Conservation (phyloP, 2,113 vertebrate species). For the Triplophysa dalaica region DNA sequence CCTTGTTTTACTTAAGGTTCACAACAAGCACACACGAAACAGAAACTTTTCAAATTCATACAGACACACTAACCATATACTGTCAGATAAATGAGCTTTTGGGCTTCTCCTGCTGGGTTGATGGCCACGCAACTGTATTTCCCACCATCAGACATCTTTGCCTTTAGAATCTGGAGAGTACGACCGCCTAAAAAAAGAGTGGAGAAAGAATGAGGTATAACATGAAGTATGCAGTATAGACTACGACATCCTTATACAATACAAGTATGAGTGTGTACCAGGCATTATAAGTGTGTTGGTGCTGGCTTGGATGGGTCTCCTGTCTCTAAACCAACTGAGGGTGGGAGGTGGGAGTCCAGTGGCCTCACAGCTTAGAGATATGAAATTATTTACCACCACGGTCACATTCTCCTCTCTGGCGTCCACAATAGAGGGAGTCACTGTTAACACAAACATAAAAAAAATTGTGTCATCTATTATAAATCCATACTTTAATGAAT, state of each 20-base stretch:
- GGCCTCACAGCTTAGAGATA: conserved; percentile 89
- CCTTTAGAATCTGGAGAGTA: conserved; percentile 85
- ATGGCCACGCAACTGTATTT: conserved; percentile 89
- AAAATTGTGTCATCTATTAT: not conserved
- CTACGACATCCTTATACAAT: not conserved
- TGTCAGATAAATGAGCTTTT: conserved; percentile 84
- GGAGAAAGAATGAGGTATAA: no score
- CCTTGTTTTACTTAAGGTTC: not conserved
- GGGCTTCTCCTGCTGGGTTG: conserved; percentile 88
- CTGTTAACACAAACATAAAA: conserved; percentile 62
- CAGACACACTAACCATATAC: conserved; percentile 81
- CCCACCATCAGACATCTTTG: conserved; percentile 86
- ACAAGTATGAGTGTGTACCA: conserved; percentile 69
- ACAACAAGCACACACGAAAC: not conserved
- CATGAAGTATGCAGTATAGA: not conserved
- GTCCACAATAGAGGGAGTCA: conserved; percentile 85
- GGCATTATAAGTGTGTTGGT: conserved; percentile 84
- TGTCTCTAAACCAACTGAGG: conserved; percentile 89
- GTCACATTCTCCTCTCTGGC: conserved; percentile 83
- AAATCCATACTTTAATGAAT: not conserved
- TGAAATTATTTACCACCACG: conserved; percentile 90
- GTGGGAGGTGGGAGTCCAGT: conserved; percentile 89
- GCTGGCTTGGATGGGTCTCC: conserved; percentile 77
- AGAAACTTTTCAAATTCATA: not conserved
- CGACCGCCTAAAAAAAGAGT: conserved; percentile 78